A percentile compares a stretch with the other conserved stretches of the same genome.
phyloP scores from a whole-genome alignment of 2,113 vertebrate genomes.

The Lasiurus cinereus region DNA sequence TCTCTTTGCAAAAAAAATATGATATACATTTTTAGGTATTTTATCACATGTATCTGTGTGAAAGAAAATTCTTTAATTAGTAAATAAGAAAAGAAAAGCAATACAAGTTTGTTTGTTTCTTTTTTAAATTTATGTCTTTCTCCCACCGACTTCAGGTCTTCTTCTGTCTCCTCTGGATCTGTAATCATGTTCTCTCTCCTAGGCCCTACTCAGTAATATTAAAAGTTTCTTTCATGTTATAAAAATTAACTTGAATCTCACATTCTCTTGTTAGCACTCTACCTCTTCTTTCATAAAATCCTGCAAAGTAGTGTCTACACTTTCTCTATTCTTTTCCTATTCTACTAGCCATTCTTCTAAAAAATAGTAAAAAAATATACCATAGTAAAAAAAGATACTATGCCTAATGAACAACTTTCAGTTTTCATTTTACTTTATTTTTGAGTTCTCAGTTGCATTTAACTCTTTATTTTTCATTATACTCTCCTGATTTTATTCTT shows the following conservation, averaged over 20 bases:
- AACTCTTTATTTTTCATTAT: background rate
- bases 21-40: background rate
- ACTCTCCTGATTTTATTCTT: background rate
- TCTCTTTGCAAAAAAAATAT: background rate
- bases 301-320: background rate
- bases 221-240: background rate
- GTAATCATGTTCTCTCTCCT: background rate
- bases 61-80: conserved; percentile 15
- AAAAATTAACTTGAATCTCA: background rate
- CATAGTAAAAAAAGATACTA: too few species aligned
- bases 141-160: background rate
- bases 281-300: background rate
- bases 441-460: background rate
- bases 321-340: background rate
- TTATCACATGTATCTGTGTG: background rate
- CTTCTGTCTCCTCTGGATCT: background rate
- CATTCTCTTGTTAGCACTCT: background rate
- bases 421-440: background rate
- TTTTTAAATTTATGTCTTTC: background rate
- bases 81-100: background rate
- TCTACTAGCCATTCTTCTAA: background rate
- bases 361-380: background rate
- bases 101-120: background rate
- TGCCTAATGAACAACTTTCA: background rate
- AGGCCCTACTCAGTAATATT: background rate